Percentiles rank a stretch among this genome's conserved stretches.
phyloP scores from a whole-genome alignment of 2,797 vertebrate genomes.

The Hydrolagus colliei region DNA sequence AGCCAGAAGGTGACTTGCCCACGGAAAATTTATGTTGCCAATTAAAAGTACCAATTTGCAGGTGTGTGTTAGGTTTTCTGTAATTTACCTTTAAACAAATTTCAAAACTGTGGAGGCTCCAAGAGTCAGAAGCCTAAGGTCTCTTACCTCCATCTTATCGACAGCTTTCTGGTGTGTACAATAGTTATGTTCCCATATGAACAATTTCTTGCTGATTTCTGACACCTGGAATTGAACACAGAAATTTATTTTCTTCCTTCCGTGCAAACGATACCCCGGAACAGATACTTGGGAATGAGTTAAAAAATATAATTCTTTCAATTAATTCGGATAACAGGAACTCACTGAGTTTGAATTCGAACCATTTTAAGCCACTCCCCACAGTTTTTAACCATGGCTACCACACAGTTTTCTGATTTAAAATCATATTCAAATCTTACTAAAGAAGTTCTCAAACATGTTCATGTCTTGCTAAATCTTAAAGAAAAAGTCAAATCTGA shows the following conservation, averaged over 20 bases:
- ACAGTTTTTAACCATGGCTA: not conserved
- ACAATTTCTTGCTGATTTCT: not conserved
- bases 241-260: not conserved
- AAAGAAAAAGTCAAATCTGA: not conserved
- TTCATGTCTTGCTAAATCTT: conserved; percentile 1
- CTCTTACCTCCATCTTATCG: not conserved
- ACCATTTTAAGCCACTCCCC: not conserved
- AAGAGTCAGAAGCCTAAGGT: not conserved
- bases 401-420: not conserved
- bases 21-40: not conserved
- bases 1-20: not conserved
- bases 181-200: not conserved
- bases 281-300: not conserved
- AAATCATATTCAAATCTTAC: not conserved
- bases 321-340: not conserved
- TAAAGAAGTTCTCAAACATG: too few relatives aligned
- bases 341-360: not conserved
- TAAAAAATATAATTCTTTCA: not conserved
- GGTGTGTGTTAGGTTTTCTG: not conserved
- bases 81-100: not conserved
- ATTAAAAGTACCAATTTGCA: not conserved
- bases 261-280: not conserved
- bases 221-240: not conserved
- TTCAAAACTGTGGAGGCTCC: not conserved
- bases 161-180: not conserved